These are phyloP conservation scores for Jacana jacana DNA, from an alignment of 2,113 vertebrate genomes.

Conservation along the genomic window DNA sequence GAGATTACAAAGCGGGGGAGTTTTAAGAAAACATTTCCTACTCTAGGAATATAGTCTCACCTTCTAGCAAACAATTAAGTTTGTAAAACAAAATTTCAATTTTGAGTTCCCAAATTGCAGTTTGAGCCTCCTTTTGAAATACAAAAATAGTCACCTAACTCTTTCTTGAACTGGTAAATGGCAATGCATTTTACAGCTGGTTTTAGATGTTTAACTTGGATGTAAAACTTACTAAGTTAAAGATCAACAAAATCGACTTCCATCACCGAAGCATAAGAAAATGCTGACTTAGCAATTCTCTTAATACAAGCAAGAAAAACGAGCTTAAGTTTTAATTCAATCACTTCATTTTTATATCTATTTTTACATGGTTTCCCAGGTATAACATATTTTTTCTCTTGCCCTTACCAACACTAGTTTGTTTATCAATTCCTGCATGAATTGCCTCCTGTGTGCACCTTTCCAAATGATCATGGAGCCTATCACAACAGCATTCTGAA, in stretches of 20 bases:
- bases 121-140: neutral
- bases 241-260: neutral
- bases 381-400: neutral
- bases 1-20: neutral
- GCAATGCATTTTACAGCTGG: neutral
- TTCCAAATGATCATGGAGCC: neutral
- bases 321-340: neutral
- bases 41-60: neutral
- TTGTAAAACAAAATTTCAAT: neutral
- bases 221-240: no score
- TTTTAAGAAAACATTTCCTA: neutral
- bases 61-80: neutral
- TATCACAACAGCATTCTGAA: neutral
- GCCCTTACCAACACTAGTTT: neutral
- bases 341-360: neutral
- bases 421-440: neutral
- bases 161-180: neutral
- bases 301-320: neutral
- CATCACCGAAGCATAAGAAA: neutral
- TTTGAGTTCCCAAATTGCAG: neutral
- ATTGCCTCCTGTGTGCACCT: neutral
- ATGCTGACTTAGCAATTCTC: neutral
- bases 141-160: neutral
- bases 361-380: neutral
- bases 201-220: no score